Evolutionary conservation across 1,140 invertebrate species (phyloP), one percentile per base, ranked within the genome.

Genomic region (Zaprionus ornatus): DNA sequence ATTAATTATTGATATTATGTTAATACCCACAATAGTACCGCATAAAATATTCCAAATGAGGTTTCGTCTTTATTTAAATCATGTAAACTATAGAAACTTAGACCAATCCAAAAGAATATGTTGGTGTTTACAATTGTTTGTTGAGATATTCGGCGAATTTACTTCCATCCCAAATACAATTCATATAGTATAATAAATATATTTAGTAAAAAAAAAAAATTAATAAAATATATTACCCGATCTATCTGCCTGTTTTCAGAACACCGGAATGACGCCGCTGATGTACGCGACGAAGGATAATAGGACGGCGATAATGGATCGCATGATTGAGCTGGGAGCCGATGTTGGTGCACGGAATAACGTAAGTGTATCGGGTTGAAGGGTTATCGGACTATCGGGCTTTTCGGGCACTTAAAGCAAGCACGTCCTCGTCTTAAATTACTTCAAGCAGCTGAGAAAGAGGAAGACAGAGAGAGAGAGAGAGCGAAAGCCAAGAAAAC

Each of bases 281-380:
- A 99, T 99, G 98, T 97, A 97, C 87, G 98, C 97, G 1, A 97
- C 98, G 0, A 98, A 98, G 93, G 98, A 99, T 92, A 99, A 99
- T 92, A 95, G 97, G 78, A 96, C 97, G 4, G 95, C 96, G 15
- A 95, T 99, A 84, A 95, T 98, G 56, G 98, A 99, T 92, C 94
- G 97, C 57, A 95, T 99, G 92, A 95, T 99, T 67, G 98, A 99
- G 64, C 94, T 99, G 3, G 98, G 98, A 19, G 96, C 96, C n/a
- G 97, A 98, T 92, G 95, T 98, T 50, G 96, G 97, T 70, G 97
- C 97, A 21, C 95, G 96, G 79, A 98, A 98, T 92, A 97, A 97
- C 93, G 97, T 97, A 93, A 97, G 96, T 96, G 72, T 45, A 40
- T 45, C 40, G 40, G 40, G n/a, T 64, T 62, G n/a, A 21, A 40